Evolutionary conservation across 2,888 invertebrate species (phyloP), one percentile per base, ranked within the genome.

Genomic region (Ceriagrion tenellum): DNA sequence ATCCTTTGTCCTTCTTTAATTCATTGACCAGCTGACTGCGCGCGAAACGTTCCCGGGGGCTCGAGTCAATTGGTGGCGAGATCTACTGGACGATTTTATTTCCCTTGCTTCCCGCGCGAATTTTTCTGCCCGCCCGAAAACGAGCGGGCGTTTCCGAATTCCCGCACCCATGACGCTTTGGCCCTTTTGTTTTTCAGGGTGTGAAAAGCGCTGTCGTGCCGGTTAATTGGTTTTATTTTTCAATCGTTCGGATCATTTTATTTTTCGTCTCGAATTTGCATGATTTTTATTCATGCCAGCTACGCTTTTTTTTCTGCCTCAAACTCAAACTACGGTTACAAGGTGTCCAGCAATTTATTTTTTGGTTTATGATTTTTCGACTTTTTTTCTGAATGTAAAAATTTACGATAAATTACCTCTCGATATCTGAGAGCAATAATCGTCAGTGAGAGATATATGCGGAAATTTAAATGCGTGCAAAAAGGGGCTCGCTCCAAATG

Each of bases 11-110:
- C 55, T 47, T 59, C 47, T 47, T 23, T 35, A 91, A 59, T 63
- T 35, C 89, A 89, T 89, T 89, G 81, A 35, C 81, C 81, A 81
- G 81, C 81, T 81, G 30, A 81, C 89, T 89, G 55, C 23, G n/a
- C 55, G 26, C n/a, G 89, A 89, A 40, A 13, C 47, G 89, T 55
- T 35, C 89, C 23, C 1, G 26, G 89, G 55, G 20, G 2, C 26
- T 16, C 88, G n/a, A 88, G 47, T 47, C 89, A 55, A 55, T 89
- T 89, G 55, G 0, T 26, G 35, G 74, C 0, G 1, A 26, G 47
- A 88, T 47, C 47, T 47, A 18, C 40, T n/a, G 88, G 88, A 47
- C 40, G 89, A 55, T 89, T 55, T 35, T 69, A 26, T 69, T 69
- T 69, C 69, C 26, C 69, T 59, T 20, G 0, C 18, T 12, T 20